phyloP scores from a whole-genome alignment of 2,113 vertebrate genomes.

The Ictalurus furcatus region DNA sequence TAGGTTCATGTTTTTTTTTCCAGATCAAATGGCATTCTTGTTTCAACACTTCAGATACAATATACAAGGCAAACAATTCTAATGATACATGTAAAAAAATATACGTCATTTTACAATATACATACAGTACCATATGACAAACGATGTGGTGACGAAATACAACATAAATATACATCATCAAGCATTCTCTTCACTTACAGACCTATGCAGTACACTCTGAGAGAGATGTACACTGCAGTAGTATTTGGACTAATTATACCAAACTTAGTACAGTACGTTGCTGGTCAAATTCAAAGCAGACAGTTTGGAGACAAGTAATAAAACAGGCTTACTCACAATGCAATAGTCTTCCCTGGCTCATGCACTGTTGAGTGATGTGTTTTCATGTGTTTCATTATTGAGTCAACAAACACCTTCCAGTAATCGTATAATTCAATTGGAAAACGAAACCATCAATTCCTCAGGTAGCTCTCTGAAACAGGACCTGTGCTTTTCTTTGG shows the following conservation, averaged over 20 bases:
- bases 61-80: constrained; percentile 73
- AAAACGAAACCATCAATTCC: constrained; percentile 23
- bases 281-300: constrained; percentile 56
- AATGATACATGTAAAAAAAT: constrained; percentile 78
- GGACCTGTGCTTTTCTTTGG: constrained; percentile 44
- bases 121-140: constrained; percentile 72
- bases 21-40: constrained; percentile 60
- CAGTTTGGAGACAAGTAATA: constrained; percentile 56
- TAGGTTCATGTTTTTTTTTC: constrained; percentile 10
- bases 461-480: constrained; percentile 30
- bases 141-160: constrained; percentile 62
- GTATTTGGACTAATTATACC: constrained; percentile 52
- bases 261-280: constrained; percentile 56
- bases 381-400: constrained; percentile 64
- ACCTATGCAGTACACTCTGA: constrained; percentile 55
- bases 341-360: constrained; percentile 60
- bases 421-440: constrained; percentile 33
- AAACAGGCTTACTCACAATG: constrained; percentile 56
- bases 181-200: constrained; percentile 61
- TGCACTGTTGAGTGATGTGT: constrained; percentile 63
- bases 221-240: constrained; percentile 55
- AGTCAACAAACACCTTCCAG: constrained; percentile 55
- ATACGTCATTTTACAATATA: constrained; percentile 78
- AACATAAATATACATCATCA: constrained; percentile 65
- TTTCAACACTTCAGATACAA: constrained; percentile 67